phyloP scores from a whole-genome alignment of 2,113 vertebrate genomes.

The Hippocampus zosterae region DNA sequence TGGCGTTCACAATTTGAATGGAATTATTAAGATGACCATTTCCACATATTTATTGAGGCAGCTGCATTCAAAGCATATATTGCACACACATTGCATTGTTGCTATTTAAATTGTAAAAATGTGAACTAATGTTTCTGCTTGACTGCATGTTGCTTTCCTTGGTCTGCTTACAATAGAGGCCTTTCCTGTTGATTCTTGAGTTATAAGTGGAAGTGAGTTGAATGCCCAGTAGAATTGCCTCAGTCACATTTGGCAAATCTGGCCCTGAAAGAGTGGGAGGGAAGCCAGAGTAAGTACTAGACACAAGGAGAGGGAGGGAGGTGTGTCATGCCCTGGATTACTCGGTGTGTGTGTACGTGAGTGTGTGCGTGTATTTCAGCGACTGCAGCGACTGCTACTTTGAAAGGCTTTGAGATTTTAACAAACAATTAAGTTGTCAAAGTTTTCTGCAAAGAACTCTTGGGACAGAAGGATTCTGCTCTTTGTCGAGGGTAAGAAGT shows the following conservation, averaged over 20 bases:
- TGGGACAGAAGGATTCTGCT: not conserved
- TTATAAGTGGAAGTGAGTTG: constrained; percentile 26
- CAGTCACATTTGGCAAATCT: constrained; percentile 45
- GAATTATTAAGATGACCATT: too few relatives aligned
- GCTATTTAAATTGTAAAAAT: not conserved
- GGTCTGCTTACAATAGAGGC: not conserved
- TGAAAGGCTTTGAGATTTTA: constrained; percentile 23
- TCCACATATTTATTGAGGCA: too few relatives aligned
- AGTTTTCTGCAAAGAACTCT: constrained; percentile 6
- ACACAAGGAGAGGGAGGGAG: constrained; percentile 25
- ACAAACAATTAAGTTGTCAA: not conserved
- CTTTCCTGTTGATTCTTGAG: constrained; percentile 15
- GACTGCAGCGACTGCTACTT: constrained; percentile 31
- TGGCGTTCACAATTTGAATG: too few relatives aligned
- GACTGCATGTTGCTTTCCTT: not conserved
- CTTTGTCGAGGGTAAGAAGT: constrained; percentile 40
- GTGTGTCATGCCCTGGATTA: constrained; percentile 60
- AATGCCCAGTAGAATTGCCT: constrained; percentile 35
- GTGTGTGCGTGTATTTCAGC: not conserved
- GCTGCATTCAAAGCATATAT: too few relatives aligned
- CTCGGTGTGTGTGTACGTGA: constrained; percentile 42
- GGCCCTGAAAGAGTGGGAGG: constrained; percentile 51
- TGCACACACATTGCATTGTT: too few relatives aligned
- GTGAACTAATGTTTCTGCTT: not conserved
- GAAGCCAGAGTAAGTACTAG: constrained; percentile 39